Conservation (phyloP, 2,888 invertebrate species). For the Drosophila merina region DNA sequence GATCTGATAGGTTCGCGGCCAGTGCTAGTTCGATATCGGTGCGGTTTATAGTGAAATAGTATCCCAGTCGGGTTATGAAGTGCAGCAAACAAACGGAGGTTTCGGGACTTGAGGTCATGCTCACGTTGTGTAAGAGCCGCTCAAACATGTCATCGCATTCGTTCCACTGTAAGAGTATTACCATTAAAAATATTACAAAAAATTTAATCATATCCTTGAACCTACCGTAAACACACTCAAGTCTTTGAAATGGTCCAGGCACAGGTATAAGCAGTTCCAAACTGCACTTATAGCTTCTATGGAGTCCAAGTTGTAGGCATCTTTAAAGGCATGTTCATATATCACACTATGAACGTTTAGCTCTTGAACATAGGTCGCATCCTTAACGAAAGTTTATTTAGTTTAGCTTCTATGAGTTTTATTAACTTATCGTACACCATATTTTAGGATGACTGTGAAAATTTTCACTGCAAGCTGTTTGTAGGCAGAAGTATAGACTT, state of each 20-base stretch:
- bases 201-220: not conserved
- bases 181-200: not conserved
- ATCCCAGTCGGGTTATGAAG: conserved; percentile 68
- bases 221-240: conserved; percentile 68
- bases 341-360: conserved; percentile 81
- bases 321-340: conserved; percentile 76
- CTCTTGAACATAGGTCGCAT: conserved; percentile 61
- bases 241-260: conserved; percentile 73
- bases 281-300: conserved; percentile 56
- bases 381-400: conserved; percentile 44
- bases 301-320: conserved; percentile 70
- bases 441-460: conserved; percentile 69
- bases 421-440: conserved; percentile 63
- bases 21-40: conserved; percentile 59
- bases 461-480: conserved; percentile 77
- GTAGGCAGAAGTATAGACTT: conserved; percentile 73
- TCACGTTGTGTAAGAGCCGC: conserved; percentile 73
- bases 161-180: conserved; percentile 75
- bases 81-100: conserved; percentile 70
- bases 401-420: too few relatives aligned
- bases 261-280: conserved; percentile 80
- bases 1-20: conserved; percentile 38
- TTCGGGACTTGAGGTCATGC: conserved; percentile 64
- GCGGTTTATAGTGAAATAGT: conserved; percentile 73
- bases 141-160: conserved; percentile 81